Conservation (phyloP, 2,113 vertebrate species). For the Trematocara variabile region DNA sequence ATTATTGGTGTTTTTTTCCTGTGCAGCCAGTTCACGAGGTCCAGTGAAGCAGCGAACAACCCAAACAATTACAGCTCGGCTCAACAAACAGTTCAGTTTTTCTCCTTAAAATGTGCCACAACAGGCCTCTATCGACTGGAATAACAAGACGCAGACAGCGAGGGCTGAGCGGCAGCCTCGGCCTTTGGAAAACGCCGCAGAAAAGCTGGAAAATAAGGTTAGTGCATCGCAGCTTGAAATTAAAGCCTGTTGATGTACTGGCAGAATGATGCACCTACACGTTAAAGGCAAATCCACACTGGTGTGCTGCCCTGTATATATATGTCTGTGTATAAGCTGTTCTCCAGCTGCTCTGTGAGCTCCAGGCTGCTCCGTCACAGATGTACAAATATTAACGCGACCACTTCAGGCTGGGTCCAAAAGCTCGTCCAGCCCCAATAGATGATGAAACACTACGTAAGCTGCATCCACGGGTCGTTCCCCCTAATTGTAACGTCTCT, state of each 20-base stretch:
- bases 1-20: slow-evolving; percentile 48
- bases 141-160: slow-evolving; percentile 53
- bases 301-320: neutral
- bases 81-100: slow-evolving; percentile 39
- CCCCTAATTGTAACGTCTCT: neutral
- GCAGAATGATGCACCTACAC: neutral
- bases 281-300: slow-evolving; percentile 15
- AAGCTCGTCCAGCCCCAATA: neutral
- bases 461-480: neutral
- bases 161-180: slow-evolving; percentile 44
- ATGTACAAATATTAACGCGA: neutral
- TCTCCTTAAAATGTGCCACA: slow-evolving; percentile 42
- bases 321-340: no score
- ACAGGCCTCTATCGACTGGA: slow-evolving; percentile 56
- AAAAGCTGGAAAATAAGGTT: slow-evolving; percentile 58
- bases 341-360: neutral
- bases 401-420: neutral
- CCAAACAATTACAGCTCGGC: slow-evolving; percentile 62
- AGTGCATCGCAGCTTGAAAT: slow-evolving; percentile 50
- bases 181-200: slow-evolving; percentile 32
- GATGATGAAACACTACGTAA: neutral
- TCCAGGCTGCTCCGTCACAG: neutral
- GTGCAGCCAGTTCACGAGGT: slow-evolving; percentile 58
- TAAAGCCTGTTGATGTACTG: slow-evolving; percentile 51
- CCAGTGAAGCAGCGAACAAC: slow-evolving; percentile 56